Conservation (phyloP, 2,113 vertebrate genomes). For the Felis chaus region DNA sequence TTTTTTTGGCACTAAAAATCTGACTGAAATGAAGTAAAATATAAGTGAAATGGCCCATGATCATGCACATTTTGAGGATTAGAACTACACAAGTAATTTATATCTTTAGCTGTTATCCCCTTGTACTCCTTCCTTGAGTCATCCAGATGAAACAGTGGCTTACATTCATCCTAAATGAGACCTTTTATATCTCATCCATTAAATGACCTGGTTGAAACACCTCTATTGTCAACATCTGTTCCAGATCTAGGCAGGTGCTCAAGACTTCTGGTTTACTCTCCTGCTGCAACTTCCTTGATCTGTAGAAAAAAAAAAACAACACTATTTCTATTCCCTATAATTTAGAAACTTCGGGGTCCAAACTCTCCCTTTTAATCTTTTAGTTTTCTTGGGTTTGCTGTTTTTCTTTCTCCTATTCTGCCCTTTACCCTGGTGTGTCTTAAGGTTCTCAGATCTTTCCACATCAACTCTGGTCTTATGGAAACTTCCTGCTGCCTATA, state of each 20-base stretch:
- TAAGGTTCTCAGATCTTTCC: not conserved
- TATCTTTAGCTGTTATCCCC: not conserved
- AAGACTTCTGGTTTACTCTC: not conserved
- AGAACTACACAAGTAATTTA: not conserved
- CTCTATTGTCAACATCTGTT: not conserved
- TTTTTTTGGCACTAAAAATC: conserved; percentile 25
- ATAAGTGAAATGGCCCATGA: not conserved
- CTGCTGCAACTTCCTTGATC: not conserved
- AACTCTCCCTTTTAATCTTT: not conserved
- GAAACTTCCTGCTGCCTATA: not conserved
- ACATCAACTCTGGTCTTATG: not conserved
- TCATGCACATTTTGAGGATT: not conserved
- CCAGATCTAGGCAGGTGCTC: not conserved
- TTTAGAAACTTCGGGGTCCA: not conserved
- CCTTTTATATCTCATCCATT: not conserved
- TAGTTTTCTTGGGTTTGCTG: not conserved
- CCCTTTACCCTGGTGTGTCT: not conserved
- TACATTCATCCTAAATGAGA: not conserved
- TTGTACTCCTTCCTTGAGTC: not conserved
- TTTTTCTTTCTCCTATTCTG: not conserved
- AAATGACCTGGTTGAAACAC: not conserved
- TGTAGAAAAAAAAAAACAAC: not conserved
- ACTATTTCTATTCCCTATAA: not conserved
- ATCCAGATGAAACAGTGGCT: not conserved
- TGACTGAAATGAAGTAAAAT: conserved; percentile 11